These are phyloP conservation scores for Ranitomeya variabilis DNA, from an alignment of 2,113 vertebrate species.

Conservation along the genomic window DNA sequence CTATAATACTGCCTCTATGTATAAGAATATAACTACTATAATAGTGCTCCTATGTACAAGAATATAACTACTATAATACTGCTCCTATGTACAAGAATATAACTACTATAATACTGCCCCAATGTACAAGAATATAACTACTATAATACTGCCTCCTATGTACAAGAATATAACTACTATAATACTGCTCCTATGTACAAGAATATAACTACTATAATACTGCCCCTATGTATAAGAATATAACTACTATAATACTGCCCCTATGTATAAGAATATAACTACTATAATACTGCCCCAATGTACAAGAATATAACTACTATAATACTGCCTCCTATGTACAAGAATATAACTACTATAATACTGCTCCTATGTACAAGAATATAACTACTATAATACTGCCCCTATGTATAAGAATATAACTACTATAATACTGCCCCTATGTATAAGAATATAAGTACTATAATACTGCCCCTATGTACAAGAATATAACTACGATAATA, in stretches of 20 bases:
- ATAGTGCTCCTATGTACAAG: no score
- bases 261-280: constrained; percentile 2
- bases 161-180: constrained; percentile 21
- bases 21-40: no score
- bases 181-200: not conserved
- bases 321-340: not conserved
- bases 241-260: constrained; percentile 9
- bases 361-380: not conserved
- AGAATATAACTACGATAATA: no score
- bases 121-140: not conserved
- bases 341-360: not conserved
- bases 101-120: no score
- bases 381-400: no score
- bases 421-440: no score
- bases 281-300: not conserved
- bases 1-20: no score
- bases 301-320: constrained; percentile 1
- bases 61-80: no score
- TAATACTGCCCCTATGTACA: no score
- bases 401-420: no score
- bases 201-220: constrained; percentile 13
- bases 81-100: no score
- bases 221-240: constrained; percentile 1
- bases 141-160: not conserved
- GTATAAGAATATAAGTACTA: no score